phyloP scores from a whole-genome alignment of 1,140 invertebrate genomes.

The Batillaria attramentaria region DNA sequence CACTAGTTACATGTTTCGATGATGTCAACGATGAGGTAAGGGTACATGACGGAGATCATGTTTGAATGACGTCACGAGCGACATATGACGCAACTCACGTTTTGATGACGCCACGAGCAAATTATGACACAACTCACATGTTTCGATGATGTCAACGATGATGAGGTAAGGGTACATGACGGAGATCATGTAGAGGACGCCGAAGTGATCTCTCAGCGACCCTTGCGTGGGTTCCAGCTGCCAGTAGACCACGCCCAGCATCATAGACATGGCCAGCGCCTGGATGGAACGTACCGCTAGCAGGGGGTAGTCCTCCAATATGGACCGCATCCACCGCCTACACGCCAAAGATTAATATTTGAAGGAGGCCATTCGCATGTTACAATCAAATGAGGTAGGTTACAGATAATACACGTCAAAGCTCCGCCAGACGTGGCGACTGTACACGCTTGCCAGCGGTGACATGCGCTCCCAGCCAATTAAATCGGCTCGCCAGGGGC shows the following conservation, averaged over 20 bases:
- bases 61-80: background rate
- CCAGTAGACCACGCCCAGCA: constrained; percentile 61
- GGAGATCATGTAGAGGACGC: constrained; percentile 60
- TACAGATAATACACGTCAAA: too few relatives aligned
- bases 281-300: constrained; percentile 57
- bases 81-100: background rate
- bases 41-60: constrained; percentile 34
- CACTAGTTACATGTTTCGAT: background rate
- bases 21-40: constrained; percentile 31
- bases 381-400: too few relatives aligned
- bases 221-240: constrained; percentile 52
- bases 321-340: constrained; percentile 57
- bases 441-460: too few relatives aligned
- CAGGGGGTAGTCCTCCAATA: constrained; percentile 57
- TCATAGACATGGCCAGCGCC: constrained; percentile 61
- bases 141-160: constrained; percentile 60
- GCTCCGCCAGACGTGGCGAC: too few relatives aligned
- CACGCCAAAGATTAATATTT: constrained; percentile 14
- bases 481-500: too few relatives aligned
- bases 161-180: constrained; percentile 65
- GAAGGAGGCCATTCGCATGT: too few relatives aligned
- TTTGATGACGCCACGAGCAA: background rate
- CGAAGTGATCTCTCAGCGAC: constrained; percentile 61
- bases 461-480: too few relatives aligned
- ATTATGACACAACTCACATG: constrained; percentile 45